These are phyloP conservation scores for Pocillopora damicornis DNA, from an alignment of 64 coral and sea anemone species.

Conservation along the genomic window DNA sequence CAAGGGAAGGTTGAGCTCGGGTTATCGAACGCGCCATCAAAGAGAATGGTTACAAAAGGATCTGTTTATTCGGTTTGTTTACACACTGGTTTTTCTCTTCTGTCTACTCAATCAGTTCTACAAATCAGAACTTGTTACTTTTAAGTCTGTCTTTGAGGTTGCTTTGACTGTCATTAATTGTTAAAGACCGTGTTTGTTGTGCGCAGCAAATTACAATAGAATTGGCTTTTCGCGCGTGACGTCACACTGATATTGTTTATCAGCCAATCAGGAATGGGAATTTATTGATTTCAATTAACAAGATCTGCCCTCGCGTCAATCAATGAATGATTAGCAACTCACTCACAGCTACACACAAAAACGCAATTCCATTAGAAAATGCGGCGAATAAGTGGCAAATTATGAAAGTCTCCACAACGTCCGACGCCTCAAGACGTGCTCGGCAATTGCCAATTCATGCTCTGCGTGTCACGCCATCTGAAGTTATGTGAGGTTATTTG, in stretches of 20 bases:
- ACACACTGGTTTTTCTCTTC: background rate
- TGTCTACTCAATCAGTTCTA: slow-evolving; percentile 6
- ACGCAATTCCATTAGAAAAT: slow-evolving; percentile 81
- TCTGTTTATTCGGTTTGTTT: background rate
- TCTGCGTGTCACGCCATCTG: background rate
- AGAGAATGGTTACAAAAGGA: background rate
- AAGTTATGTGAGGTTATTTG: background rate
- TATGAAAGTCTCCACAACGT: slow-evolving; percentile 34
- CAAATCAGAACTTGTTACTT: slow-evolving; percentile 2
- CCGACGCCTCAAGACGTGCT: background rate
- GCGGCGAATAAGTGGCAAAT: slow-evolving; percentile 48
- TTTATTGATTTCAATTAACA: slow-evolving; percentile 96
- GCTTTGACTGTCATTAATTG: slow-evolving; percentile 26
- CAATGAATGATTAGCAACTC: slow-evolving; percentile 94
- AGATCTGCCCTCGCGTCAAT: slow-evolving; percentile 88
- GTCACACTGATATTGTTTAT: slow-evolving; percentile 41
- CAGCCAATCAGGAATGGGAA: slow-evolving; percentile 55
- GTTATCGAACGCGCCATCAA: slow-evolving; percentile 2
- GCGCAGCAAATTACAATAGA: slow-evolving; percentile 38
- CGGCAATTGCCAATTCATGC: background rate
- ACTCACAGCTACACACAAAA: slow-evolving; percentile 82
- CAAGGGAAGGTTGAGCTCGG: background rate
- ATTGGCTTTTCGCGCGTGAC: slow-evolving; percentile 65
- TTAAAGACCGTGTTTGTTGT: slow-evolving; percentile 18
- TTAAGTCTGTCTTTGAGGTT: slow-evolving; percentile 17